Percentiles rank a stretch among this genome's conserved stretches.
These are phyloP conservation scores for Piscicola geometra DNA, from an alignment of 2,888 invertebrate species.

Conservation along the genomic window DNA sequence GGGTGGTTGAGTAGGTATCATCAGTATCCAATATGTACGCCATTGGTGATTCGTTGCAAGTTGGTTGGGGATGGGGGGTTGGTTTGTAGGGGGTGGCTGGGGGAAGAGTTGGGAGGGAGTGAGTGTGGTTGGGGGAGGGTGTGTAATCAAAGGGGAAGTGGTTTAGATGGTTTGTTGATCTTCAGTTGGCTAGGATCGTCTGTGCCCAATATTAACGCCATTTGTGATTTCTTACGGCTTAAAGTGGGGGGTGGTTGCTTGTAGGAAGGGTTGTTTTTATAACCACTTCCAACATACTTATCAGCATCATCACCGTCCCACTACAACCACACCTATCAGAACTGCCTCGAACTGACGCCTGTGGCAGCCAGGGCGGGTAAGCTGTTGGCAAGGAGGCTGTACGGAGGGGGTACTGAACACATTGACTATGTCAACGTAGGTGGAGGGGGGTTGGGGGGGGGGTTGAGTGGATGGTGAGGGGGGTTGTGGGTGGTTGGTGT, in stretches of 20 bases:
- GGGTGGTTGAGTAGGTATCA: slow-evolving; percentile 58
- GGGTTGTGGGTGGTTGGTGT: too few species aligned
- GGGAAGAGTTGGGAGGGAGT: too few species aligned
- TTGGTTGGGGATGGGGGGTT: too few species aligned
- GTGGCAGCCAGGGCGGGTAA: slow-evolving; percentile 73
- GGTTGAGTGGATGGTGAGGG: too few species aligned
- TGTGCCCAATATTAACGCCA: slow-evolving; percentile 80
- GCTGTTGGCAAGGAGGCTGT: slow-evolving; percentile 67
- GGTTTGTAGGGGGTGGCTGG: too few species aligned
- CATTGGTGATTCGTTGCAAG: slow-evolving; percentile 70
- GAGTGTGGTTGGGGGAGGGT: too few species aligned
- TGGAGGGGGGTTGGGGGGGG: not conserved
- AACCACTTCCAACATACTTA: not conserved
- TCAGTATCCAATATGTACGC: slow-evolving; percentile 83
- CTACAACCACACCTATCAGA: slow-evolving; percentile 36
- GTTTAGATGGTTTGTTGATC: not conserved
- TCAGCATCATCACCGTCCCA: not conserved
- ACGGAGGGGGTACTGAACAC: slow-evolving; percentile 46
- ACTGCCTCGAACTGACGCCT: slow-evolving; percentile 82
- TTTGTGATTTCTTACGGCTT: slow-evolving; percentile 68
- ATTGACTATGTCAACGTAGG: slow-evolving; percentile 51
- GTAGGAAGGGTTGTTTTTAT: not conserved
- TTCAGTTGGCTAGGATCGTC: slow-evolving; percentile 62
- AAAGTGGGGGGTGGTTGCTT: too few species aligned
- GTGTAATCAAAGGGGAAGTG: too few species aligned